Percentiles rank a stretch among this genome's conserved stretches.
Conservation (phyloP, 2,113 vertebrate species). For the Hoplias malabaricus region DNA sequence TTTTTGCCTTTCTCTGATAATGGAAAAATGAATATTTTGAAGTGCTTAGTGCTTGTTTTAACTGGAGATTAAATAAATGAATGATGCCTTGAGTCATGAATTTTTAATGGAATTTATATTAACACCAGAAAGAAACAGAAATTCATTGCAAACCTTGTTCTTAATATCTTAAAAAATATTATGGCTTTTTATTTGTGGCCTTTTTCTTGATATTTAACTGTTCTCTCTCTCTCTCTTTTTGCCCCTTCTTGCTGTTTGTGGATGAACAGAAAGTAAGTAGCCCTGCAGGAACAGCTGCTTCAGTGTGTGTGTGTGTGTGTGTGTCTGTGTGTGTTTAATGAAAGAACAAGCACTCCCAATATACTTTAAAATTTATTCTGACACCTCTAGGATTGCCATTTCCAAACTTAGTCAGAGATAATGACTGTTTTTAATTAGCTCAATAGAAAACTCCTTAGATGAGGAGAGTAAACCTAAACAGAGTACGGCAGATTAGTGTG, state of each 20-base stretch:
- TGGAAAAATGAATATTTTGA: too few relatives aligned
- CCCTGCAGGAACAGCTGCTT: background rate
- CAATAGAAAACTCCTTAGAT: conserved; percentile 2
- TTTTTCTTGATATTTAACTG: conserved; percentile 28
- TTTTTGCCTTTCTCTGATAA: too few relatives aligned
- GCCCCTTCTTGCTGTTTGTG: conserved; percentile 53
- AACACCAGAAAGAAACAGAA: too few relatives aligned
- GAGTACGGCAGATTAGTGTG: conserved; percentile 5
- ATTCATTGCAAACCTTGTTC: too few relatives aligned
- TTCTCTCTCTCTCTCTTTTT: conserved; percentile 43
- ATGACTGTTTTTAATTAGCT: conserved; percentile 16
- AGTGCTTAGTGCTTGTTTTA: too few relatives aligned
- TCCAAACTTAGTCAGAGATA: conserved; percentile 3
- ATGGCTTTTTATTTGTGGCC: conserved; percentile 26
- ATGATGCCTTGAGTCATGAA: too few relatives aligned
- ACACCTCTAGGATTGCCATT: conserved; percentile 10
- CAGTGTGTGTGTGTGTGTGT: too few relatives aligned
- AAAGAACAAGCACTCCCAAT: background rate
- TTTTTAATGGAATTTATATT: too few relatives aligned
- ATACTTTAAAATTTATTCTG: background rate
- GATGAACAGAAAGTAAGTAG: conserved; percentile 70
- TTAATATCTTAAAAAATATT: too few relatives aligned
- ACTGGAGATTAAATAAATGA: too few relatives aligned
- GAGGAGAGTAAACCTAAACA: conserved; percentile 20
- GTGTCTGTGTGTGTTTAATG: background rate